Evolutionary conservation across 1,140 invertebrate species (phyloP).

Genomic region (Rhopalosiphum maidis): DNA sequence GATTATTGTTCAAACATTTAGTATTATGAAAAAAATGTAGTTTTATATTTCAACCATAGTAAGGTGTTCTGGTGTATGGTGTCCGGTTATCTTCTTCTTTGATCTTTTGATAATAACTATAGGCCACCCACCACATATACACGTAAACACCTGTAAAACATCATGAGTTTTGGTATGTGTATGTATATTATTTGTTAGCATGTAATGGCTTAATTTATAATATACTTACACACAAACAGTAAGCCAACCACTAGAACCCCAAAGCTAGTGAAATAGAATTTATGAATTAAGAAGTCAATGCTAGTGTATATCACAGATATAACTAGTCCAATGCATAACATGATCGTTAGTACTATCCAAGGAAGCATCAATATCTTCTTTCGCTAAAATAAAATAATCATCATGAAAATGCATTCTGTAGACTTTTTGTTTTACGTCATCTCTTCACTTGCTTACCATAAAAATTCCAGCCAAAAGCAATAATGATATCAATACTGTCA

Average conservation of each 20-base stretch:
- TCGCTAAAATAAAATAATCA: conserved; percentile 65
- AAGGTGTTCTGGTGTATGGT: conserved; percentile 54
- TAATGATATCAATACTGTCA: conserved; percentile 79
- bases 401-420: not conserved
- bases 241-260: conserved; percentile 71
- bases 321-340: conserved; percentile 75
- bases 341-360: conserved; percentile 79
- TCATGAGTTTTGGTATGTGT: not conserved
- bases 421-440: not conserved
- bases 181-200: too few relatives aligned
- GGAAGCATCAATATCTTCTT: conserved; percentile 82
- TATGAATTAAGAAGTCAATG: conserved; percentile 73
- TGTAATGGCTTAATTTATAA: not conserved
- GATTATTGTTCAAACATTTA: not conserved
- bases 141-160: conserved; percentile 62
- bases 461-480: conserved; percentile 74
- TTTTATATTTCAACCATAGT: conserved; percentile 38
- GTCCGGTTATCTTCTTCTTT: conserved; percentile 57
- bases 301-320: conserved; percentile 79
- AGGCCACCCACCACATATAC: conserved; percentile 66
- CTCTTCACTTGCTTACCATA: not conserved
- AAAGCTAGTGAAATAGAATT: conserved; percentile 66
- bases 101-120: conserved; percentile 64
- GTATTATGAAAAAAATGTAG: not conserved
- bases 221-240: conserved; percentile 68